Conservation (phyloP, 2,113 vertebrate species). For the Thamnophis sirtalis region DNA sequence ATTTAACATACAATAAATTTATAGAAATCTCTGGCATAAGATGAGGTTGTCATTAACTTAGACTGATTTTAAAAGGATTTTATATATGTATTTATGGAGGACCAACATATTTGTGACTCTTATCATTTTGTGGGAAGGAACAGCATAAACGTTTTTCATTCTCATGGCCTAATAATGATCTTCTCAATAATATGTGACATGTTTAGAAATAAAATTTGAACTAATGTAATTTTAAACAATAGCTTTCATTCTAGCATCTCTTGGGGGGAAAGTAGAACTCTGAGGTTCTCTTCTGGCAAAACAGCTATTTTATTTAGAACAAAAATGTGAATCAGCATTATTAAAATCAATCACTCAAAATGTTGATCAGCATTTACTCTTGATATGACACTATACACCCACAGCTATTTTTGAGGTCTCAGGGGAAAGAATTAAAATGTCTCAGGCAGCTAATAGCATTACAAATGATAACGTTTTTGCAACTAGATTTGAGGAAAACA, state of each 20-base stretch:
- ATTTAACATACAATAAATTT: neutral
- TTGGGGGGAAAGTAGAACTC: conserved; percentile 71
- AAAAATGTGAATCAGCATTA: conserved; percentile 80
- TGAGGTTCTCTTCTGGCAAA: conserved; percentile 72
- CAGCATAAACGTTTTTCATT: neutral
- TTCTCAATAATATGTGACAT: conserved; percentile 9
- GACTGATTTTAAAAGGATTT: neutral
- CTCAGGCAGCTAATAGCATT: conserved; percentile 56
- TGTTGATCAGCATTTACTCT: conserved; percentile 66
- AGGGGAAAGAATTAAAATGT: conserved; percentile 71
- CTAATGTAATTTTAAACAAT: conserved; percentile 68
- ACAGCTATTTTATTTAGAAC: conserved; percentile 71
- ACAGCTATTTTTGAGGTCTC: conserved; percentile 70
- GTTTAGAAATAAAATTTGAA: conserved; percentile 73
- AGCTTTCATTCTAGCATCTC: conserved; percentile 69
- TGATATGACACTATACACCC: conserved; percentile 74
- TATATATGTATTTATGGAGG: neutral
- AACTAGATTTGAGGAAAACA: neutral
- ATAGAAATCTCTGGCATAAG: neutral
- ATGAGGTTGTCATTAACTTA: neutral
- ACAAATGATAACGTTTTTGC: conserved; percentile 46
- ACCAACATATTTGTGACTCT: neutral
- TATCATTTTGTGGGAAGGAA: neutral
- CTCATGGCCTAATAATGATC: neutral
- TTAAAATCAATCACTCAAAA: conserved; percentile 57